Conservation (phyloP, 2,888 invertebrate genomes). For the Thera britannica region DNA sequence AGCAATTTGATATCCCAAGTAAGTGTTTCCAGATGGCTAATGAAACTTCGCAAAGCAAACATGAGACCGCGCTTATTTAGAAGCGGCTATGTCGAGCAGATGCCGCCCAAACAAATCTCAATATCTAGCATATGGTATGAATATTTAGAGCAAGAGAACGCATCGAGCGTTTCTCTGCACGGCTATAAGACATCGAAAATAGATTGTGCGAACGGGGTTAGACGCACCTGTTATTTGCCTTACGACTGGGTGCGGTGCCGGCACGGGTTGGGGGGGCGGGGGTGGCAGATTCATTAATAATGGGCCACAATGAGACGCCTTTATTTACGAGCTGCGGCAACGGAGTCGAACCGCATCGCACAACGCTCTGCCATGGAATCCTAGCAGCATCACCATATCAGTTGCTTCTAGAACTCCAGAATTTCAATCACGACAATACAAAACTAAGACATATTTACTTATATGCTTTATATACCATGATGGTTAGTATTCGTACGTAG, state of each 20-base stretch:
- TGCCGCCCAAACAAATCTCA: slow-evolving; percentile 83
- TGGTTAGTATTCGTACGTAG: slow-evolving; percentile 3
- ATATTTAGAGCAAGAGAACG: slow-evolving; percentile 81
- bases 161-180: slow-evolving; percentile 78
- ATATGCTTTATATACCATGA: neutral
- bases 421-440: slow-evolving; percentile 21
- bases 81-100: slow-evolving; percentile 76
- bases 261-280: slow-evolving; percentile 57
- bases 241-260: slow-evolving; percentile 68
- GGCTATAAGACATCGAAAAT: slow-evolving; percentile 84
- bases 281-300: slow-evolving; percentile 82
- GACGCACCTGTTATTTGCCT: slow-evolving; percentile 84
- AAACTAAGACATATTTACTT: neutral
- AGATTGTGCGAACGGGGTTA: slow-evolving; percentile 85
- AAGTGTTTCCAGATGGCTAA: slow-evolving; percentile 76
- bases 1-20: slow-evolving; percentile 72
- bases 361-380: slow-evolving; percentile 52
- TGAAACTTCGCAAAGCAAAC: slow-evolving; percentile 77
- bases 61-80: slow-evolving; percentile 75
- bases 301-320: slow-evolving; percentile 82
- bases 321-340: slow-evolving; percentile 81
- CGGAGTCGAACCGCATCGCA: slow-evolving; percentile 70
- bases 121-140: slow-evolving; percentile 82
- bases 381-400: slow-evolving; percentile 43
- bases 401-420: slow-evolving; percentile 35